These are phyloP conservation scores for Hirudinaria manillensis DNA, from an alignment of 2,888 invertebrate genomes.

Conservation along the genomic window DNA sequence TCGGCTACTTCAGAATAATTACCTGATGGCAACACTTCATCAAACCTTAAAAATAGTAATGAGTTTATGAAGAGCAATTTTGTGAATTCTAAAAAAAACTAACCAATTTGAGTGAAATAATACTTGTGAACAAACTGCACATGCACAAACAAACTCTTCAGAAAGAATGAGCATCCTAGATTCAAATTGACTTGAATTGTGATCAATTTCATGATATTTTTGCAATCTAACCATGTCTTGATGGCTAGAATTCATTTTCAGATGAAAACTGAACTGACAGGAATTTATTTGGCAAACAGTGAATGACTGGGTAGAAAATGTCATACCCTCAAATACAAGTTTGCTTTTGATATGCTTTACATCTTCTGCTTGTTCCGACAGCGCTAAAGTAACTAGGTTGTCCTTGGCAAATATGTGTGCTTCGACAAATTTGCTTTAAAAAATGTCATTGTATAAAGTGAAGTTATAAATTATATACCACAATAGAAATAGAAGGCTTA, in stretches of 20 bases:
- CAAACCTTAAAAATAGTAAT: too few species aligned
- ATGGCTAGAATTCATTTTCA: not conserved
- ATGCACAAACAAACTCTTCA: conserved; percentile 3
- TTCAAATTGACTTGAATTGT: too few species aligned
- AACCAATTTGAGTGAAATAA: conserved; percentile 5
- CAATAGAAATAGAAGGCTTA: too few species aligned
- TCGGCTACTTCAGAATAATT: conserved; percentile 6
- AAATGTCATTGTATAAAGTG: too few species aligned
- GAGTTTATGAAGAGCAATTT: too few species aligned
- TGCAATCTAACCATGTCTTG: too few species aligned
- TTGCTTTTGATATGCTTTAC: not conserved
- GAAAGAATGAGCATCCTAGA: not conserved
- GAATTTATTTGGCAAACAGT: not conserved
- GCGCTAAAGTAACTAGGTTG: not conserved
- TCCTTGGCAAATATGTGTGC: not conserved
- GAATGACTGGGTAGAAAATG: too few species aligned
- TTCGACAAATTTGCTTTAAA: too few species aligned
- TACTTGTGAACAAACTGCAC: not conserved
- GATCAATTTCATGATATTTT: too few species aligned
- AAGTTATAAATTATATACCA: too few species aligned
- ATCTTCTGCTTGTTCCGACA: not conserved
- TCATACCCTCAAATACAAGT: too few species aligned
- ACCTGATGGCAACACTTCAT: too few species aligned
- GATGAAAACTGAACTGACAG: not conserved
- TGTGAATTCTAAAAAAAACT: not conserved